Evolutionary conservation across 2,888 invertebrate genomes (phyloP), one percentile per base, ranked within the genome.

Genomic region (Operophtera brumata): DNA sequence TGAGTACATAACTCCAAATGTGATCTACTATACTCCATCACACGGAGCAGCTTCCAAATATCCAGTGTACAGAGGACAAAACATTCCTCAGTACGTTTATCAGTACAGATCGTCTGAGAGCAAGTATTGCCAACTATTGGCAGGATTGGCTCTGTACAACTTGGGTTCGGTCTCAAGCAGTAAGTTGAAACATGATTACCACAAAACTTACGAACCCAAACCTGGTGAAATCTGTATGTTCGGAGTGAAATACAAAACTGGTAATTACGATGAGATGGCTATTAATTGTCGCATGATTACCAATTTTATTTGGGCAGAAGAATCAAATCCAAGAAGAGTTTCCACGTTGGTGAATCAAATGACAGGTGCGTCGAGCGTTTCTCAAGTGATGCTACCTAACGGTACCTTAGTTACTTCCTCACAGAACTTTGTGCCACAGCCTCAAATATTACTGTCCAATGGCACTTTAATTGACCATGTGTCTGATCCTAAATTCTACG

Each of bases 141-240:
- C 56, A 10, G 56, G 56, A 32, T 25, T 51, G 8, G 47, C 51
- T 40, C 26, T 56, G 1, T 56, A 51, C 36, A 56, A 56, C 30
- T 32, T 56, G 34, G 56, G 47, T 7, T 10, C 13, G 13, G n/a
- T 51, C 11, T 44, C 44, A 1, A 41, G 6, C 5, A 47, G 32
- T 13, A 28, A 30, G 4, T 13, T 44, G 3, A 51, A 39, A 11
- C 12, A 40, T 6, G 8, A 41, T 4, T 44, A 44, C 30, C 43
- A 56, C 28, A 28, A 44, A 7, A 9, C 14, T 4, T 56, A 47
- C 32, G 20, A 11, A 30, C 25, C 20, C 8, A 51, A 25, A 1
- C 47, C 51, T 10, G 25, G 32, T 32, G 56, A 56, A 56, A 51
- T 47, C 10, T 56, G 56, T 30, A 47, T 25, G 6, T 51, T 51